phyloP scores from a whole-genome alignment of 2,888 invertebrate genomes.

The Acleris sparsana region DNA sequence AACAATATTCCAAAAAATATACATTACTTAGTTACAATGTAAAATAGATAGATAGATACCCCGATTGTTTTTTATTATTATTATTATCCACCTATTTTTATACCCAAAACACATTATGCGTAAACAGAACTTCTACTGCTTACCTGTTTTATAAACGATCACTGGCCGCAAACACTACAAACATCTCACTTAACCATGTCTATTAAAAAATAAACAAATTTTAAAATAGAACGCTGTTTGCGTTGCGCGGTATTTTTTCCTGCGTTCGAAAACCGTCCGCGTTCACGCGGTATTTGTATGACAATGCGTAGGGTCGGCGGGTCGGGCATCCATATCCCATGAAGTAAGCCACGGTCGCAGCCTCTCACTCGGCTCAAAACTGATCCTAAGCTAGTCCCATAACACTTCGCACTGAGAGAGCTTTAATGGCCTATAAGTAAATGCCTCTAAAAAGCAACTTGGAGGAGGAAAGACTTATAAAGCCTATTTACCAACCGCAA shows the following conservation, averaged over 20 bases:
- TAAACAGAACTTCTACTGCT: not conserved
- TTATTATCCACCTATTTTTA: no score
- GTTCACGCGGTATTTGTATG: conserved; percentile 58
- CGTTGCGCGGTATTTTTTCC: conserved; percentile 8
- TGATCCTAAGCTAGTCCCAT: conserved; percentile 34
- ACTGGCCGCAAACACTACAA: conserved; percentile 7
- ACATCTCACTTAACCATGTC: conserved; percentile 11
- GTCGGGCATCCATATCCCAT: conserved; percentile 58
- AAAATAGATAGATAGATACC: no score
- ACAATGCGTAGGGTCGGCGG: conserved; percentile 71
- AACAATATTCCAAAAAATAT: no score
- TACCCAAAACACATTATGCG: no score
- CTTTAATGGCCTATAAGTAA: not conserved
- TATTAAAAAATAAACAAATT: not conserved
- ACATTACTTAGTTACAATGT: no score
- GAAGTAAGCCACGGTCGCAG: conserved; percentile 68
- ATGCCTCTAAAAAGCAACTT: no score
- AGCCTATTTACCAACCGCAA: no score
- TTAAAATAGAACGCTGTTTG: conserved; percentile 1
- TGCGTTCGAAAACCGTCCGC: conserved; percentile 45
- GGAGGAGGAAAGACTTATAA: no score
- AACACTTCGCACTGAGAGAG: conserved; percentile 12
- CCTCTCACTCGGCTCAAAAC: conserved; percentile 67
- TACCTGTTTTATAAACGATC: conserved; percentile 4
- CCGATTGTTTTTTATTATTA: no score